These are phyloP conservation scores for Cosmia pyralina DNA, from an alignment of 2,888 invertebrate genomes.

Conservation along the genomic window DNA sequence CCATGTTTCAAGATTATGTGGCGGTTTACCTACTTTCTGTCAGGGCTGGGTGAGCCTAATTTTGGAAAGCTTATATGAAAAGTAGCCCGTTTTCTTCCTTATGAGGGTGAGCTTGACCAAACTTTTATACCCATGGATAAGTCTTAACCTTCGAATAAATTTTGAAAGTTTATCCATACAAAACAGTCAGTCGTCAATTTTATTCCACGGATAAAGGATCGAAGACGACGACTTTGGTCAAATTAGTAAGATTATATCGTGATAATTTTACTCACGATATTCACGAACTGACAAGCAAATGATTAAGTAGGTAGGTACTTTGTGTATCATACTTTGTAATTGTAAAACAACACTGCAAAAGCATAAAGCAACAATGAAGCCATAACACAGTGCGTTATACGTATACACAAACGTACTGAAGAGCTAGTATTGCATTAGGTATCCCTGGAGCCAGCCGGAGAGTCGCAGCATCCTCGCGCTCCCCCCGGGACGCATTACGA, in stretches of 20 bases:
- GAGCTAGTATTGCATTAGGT: slow-evolving; percentile 87
- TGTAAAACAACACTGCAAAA: slow-evolving; percentile 16
- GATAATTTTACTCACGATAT: background rate
- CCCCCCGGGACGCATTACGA: slow-evolving; percentile 87
- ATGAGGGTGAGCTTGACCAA: too few relatives aligned
- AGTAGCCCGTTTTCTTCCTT: background rate
- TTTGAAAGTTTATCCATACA: too few relatives aligned
- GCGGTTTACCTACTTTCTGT: too few relatives aligned
- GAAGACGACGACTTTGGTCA: too few relatives aligned
- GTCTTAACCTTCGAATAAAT: too few relatives aligned
- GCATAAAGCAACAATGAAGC: slow-evolving; percentile 68
- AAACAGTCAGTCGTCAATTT: too few relatives aligned
- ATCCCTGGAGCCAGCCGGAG: slow-evolving; percentile 79
- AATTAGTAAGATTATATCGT: background rate
- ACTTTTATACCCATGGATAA: too few relatives aligned
- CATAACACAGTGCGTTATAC: slow-evolving; percentile 65
- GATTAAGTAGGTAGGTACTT: background rate
- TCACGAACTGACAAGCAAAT: background rate
- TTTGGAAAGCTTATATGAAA: background rate
- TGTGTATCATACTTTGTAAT: slow-evolving; percentile 1
- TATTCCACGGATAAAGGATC: too few relatives aligned
- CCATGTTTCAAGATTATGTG: background rate
- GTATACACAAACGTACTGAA: slow-evolving; percentile 69
- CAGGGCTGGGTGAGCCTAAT: background rate
- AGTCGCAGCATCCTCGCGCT: slow-evolving; percentile 85